Base-by-base conservation (phyloP, 2,888 invertebrate species). In the Rugalucina vietnamica region DNA sequence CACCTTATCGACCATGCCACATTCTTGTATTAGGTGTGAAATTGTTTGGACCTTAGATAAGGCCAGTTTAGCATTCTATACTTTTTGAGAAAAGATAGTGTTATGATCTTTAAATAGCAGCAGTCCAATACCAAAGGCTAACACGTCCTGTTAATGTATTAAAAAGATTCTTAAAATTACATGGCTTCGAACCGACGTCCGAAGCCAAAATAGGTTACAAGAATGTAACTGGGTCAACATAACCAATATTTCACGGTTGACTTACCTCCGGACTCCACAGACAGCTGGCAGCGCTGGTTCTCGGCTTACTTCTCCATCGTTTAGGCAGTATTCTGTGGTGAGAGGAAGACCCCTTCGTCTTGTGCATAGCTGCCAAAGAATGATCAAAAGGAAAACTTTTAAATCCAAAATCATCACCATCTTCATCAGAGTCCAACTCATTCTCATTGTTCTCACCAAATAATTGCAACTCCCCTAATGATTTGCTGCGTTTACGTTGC, bases 231-330 rank as follows among this genome's bases (percentile, higher is more conserved):
- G n/a, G 10, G 54, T 54, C n/a, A n/a, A n/a, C n/a, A 54, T n/a
- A 21, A 8, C 43, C 60, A 12, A 60, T 60, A 4, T 27, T 69
- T 34, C 69, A 69, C 12, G 69, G 21, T 4, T 69, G 24, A 88
- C 96, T 96, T 96, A 98, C 98, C 97, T 97, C 97, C 91, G 98
- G 98, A 82, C 97, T 97, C 98, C 98, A 98, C 87, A 96, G 96
- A 76, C 96, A 96, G 80, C 96, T 96, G 91, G 96, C 96, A 91
- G 97, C 96, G 90, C 97, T 97, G 91, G 97, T 97, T 94, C 98
- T 97, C 91, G 97, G 97, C 93, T 98, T 96, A 90, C 97, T 97
- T 93, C 97, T 96, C 97, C 97, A 98, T 93, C 98, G 97, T 87
- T 91, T 91, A 95, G 92, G 92, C 81, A 93, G 89, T 78, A 91